Conservation (phyloP, 2,888 invertebrate genomes). For the Drosophila paracracens region DNA sequence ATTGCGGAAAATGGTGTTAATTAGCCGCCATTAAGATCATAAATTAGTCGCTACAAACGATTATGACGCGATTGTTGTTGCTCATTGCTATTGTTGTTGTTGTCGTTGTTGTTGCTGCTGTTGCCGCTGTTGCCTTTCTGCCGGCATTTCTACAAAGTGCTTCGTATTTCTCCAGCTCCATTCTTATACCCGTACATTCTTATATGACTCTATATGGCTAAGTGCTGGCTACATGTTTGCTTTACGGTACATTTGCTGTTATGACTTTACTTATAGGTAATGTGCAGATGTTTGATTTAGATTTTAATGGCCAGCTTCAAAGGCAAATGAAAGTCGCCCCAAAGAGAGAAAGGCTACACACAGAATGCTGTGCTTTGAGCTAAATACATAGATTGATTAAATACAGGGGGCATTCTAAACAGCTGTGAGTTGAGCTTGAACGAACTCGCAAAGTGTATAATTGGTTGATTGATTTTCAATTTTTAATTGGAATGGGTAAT, state of each 20-base stretch:
- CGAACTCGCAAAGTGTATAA: slow-evolving; percentile 5
- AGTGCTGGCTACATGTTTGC: slow-evolving; percentile 66
- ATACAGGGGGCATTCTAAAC: slow-evolving; percentile 1
- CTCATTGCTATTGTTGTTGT: slow-evolving; percentile 31
- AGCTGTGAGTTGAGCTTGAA: slow-evolving; percentile 7
- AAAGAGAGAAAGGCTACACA: slow-evolving; percentile 32
- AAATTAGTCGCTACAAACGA: slow-evolving; percentile 81
- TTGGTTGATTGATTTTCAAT: neutral
- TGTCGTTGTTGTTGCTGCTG: slow-evolving; percentile 10
- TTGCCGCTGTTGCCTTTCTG: slow-evolving; percentile 49
- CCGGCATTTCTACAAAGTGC: slow-evolving; percentile 68
- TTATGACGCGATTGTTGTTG: slow-evolving; percentile 74
- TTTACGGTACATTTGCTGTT: slow-evolving; percentile 80
- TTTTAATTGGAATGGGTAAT: neutral
- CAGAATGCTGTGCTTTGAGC: neutral
- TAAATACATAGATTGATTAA: slow-evolving; percentile 17
- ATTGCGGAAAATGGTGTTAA: slow-evolving; percentile 81
- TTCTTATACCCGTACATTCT: slow-evolving; percentile 5
- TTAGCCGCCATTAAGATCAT: slow-evolving; percentile 80
- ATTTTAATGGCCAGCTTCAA: slow-evolving; percentile 44
- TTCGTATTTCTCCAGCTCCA: slow-evolving; percentile 27
- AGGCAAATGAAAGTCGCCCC: slow-evolving; percentile 44
- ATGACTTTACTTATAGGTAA: slow-evolving; percentile 64
- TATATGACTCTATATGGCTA: slow-evolving; percentile 65
- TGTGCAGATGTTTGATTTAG: slow-evolving; percentile 65